These are phyloP conservation scores for Physocephala rufipes DNA, from an alignment of 2,888 invertebrate species.

Conservation along the genomic window DNA sequence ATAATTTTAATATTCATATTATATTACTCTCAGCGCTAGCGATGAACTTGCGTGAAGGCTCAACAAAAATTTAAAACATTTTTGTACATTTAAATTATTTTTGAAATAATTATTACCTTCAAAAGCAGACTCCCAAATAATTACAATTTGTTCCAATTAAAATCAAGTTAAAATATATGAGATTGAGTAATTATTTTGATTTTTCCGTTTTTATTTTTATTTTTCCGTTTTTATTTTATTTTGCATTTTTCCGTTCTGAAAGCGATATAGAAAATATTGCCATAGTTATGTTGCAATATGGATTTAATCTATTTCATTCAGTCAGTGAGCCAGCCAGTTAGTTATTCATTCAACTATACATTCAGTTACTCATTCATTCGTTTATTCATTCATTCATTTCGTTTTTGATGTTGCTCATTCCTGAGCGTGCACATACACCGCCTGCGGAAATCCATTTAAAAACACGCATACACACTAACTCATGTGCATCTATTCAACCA, in stretches of 20 bases:
- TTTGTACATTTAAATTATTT: too few relatives aligned
- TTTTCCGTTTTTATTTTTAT: not conserved
- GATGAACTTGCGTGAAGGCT: not conserved
- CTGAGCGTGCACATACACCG: not conserved
- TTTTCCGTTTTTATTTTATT: conserved; percentile 8
- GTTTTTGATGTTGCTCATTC: not conserved
- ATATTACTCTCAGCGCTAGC: not conserved
- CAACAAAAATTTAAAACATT: conserved; percentile 12
- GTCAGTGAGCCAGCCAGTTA: too few relatives aligned
- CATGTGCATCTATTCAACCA: not conserved
- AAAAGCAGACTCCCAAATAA: too few relatives aligned
- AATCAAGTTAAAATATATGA: too few relatives aligned
- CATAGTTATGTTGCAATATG: too few relatives aligned
- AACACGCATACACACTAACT: conserved; percentile 10
- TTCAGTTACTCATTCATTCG: too few relatives aligned
- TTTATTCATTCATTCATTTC: conserved; percentile 8
- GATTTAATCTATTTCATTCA: too few relatives aligned
- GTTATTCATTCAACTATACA: too few relatives aligned
- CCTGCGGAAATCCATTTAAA: not conserved
- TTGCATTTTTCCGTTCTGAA: not conserved
- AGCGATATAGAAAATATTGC: conserved; percentile 10
- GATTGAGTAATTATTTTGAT: too few relatives aligned
- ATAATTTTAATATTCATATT: not conserved
- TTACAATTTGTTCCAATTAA: too few relatives aligned
- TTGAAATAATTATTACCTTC: too few relatives aligned